phyloP scores from a whole-genome alignment of 2,113 vertebrate species.

The Lophius piscatorius region DNA sequence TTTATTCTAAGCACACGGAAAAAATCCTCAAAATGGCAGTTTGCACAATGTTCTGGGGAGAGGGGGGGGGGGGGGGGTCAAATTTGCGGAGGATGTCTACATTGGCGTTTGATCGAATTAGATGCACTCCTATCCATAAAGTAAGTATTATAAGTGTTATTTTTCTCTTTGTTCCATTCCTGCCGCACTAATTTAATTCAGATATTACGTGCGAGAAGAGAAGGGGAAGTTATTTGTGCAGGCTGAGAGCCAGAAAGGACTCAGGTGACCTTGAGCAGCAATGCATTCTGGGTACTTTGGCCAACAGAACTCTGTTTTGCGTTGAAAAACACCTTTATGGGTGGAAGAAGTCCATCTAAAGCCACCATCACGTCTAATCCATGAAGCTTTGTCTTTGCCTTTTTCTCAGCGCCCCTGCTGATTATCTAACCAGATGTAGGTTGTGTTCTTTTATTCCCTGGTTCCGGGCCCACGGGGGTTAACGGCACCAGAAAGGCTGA shows the following conservation, averaged over 20 bases:
- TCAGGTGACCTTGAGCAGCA: conserved; percentile 70
- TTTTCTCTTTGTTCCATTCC: background rate
- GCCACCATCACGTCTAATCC: conserved; percentile 26
- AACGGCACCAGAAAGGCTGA: conserved; percentile 33
- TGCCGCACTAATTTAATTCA: conserved; percentile 10
- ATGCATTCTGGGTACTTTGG: conserved; percentile 59
- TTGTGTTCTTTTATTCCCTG: background rate
- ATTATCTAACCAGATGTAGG: background rate
- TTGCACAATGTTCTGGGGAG: conserved; percentile 48
- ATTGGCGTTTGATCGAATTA: too few species aligned
- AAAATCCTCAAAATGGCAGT: conserved; percentile 46
- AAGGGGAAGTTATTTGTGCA: conserved; percentile 2
- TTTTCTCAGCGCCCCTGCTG: background rate
- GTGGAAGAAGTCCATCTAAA: conserved; percentile 30
- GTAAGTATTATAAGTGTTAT: too few species aligned
- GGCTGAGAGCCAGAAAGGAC: conserved; percentile 45
- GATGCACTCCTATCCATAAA: too few species aligned
- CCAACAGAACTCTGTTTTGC: conserved; percentile 5
- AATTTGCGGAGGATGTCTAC: too few species aligned
- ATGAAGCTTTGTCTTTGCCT: conserved; percentile 15
- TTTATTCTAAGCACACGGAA: conserved; percentile 66
- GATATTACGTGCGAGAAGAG: conserved; percentile 15
- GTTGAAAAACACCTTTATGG: conserved; percentile 33
- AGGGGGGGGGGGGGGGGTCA: conserved; percentile 1
- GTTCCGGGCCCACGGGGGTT: conserved; percentile 19